phyloP scores from a whole-genome alignment of 2,797 vertebrate species.

The Molothrus ater region DNA sequence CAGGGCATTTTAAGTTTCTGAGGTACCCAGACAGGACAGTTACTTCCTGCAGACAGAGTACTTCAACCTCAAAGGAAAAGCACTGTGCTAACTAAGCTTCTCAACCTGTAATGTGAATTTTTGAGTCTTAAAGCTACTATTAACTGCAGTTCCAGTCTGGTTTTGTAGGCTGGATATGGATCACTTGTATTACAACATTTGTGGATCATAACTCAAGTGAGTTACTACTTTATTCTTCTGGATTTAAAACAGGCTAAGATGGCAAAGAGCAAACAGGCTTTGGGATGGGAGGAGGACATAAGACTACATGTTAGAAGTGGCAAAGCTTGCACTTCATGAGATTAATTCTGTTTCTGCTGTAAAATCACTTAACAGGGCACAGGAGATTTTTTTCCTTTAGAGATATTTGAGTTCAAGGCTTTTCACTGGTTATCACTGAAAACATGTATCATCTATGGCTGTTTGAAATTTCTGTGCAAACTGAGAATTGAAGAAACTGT shows the following conservation, averaged over 20 bases:
- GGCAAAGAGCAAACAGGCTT: not conserved
- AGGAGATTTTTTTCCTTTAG: not conserved
- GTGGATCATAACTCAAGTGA: not conserved
- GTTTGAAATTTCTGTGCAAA: not conserved
- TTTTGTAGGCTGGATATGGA: not conserved
- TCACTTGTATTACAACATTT: not conserved
- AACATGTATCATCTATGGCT: not conserved
- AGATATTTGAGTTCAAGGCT: not conserved
- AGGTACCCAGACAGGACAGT: not conserved
- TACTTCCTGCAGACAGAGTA: not conserved
- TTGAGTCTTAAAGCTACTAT: not conserved
- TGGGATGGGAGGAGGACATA: not conserved
- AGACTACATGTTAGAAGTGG: not conserved
- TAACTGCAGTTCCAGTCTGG: not conserved
- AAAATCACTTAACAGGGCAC: not conserved
- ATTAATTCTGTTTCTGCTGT: constrained; percentile 1
- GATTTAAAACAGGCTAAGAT: not conserved
- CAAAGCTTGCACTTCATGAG: not conserved
- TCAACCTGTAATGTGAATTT: not conserved
- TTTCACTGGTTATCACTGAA: not conserved
- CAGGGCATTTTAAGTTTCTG: not conserved
- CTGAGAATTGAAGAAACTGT: not conserved
- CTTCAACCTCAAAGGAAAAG: not conserved
- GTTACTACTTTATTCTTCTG: not conserved
- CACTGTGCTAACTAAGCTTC: not conserved